Evolutionary conservation across 2,113 vertebrate species (phyloP).

Genomic region (Dolichallabes microphthalmus): DNA sequence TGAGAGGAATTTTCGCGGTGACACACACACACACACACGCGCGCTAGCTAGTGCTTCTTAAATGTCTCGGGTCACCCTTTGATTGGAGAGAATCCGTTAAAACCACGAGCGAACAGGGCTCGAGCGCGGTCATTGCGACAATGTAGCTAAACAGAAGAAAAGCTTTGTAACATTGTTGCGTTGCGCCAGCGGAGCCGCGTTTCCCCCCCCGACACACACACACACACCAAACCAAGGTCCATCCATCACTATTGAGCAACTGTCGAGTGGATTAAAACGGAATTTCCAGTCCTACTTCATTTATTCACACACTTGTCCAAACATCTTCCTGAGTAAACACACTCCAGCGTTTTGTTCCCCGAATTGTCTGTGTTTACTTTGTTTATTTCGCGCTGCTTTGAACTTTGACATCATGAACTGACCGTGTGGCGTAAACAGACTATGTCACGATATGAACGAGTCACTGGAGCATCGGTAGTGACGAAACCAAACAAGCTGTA

Average conservation of each 20-base stretch:
- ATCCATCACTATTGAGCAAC: constrained; percentile 11
- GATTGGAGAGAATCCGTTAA: not conserved
- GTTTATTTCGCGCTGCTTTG: no score
- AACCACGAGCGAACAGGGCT: not conserved
- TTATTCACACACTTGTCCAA: no score
- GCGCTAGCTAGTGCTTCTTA: not conserved
- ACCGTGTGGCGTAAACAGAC: no score
- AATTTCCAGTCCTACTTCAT: constrained; percentile 1
- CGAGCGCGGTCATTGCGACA: not conserved
- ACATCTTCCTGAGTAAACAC: no score
- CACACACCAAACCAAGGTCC: constrained; percentile 16
- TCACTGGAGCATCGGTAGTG: no score
- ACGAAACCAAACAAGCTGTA: no score
- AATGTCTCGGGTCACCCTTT: not conserved
- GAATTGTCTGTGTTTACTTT: no score
- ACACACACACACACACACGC: constrained; percentile 5
- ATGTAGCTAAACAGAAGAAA: not conserved
- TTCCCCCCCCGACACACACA: not conserved
- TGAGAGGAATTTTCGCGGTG: constrained; percentile 37
- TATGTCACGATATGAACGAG: no score
- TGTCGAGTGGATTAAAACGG: not conserved
- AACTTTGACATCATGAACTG: no score
- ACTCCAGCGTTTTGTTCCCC: no score
- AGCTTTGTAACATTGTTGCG: not conserved
- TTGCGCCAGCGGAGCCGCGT: not conserved